Conservation (phyloP, 2,113 vertebrate genomes). For the Psettodes erumei region DNA sequence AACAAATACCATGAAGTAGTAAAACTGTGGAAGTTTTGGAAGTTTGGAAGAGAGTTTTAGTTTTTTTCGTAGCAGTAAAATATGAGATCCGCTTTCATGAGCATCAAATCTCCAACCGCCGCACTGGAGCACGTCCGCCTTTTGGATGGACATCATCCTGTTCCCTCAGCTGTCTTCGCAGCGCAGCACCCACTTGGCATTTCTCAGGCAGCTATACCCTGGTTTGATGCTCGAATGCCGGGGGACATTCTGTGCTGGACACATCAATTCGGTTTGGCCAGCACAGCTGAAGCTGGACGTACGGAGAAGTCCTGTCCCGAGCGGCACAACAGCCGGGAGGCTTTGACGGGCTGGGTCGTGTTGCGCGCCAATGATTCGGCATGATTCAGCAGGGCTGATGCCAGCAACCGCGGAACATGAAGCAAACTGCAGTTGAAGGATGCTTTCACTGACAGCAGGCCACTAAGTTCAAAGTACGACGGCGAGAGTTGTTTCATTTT, state of each 20-base stretch:
- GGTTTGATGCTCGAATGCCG: not conserved
- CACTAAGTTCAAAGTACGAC: not conserved
- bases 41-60: conserved; percentile 30
- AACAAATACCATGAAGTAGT: conserved; percentile 13
- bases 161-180: conserved; percentile 35
- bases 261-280: conserved; percentile 20
- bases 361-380: not conserved
- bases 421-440: not conserved
- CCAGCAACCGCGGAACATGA: not conserved
- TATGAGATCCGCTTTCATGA: conserved; percentile 47
- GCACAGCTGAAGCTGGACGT: conserved; percentile 4
- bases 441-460: not conserved
- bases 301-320: not conserved
- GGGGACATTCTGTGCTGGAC: conserved; percentile 14
- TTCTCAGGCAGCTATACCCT: conserved; percentile 29
- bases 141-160: conserved; percentile 46
- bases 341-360: not conserved
- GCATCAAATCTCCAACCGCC: conserved; percentile 28
- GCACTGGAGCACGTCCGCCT: conserved; percentile 24
- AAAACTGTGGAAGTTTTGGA: not conserved
- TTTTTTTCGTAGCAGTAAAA: conserved; percentile 55
- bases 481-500: not conserved
- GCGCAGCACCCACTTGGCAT: conserved; percentile 23
- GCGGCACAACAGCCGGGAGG: not conserved
- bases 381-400: not conserved